Evolutionary conservation across 1,140 invertebrate genomes (phyloP), one percentile per base, ranked within the genome.

Genomic region (Drosophila nannoptera): DNA sequence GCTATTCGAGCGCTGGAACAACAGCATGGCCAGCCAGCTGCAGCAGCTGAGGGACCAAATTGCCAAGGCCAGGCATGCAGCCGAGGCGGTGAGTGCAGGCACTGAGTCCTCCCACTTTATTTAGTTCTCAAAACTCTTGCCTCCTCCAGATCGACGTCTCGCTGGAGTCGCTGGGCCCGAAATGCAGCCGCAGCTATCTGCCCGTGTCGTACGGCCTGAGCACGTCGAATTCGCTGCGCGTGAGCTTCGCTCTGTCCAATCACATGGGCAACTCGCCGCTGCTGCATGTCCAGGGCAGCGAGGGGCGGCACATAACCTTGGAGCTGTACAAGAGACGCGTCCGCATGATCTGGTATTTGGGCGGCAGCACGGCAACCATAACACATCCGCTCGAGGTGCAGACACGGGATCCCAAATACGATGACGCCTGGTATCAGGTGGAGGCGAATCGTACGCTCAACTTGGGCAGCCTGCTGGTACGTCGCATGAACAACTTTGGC

Each of bases 291-390:
- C 80, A 91, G 54, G 91, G 90, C 3, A 72, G 75, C 14, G 77
- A 91, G 14, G 90, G 91, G 0, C 95, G 97, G 71, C 97, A 94
- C 69, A 91, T 97, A 16, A 92, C 94, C 0, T 81, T 98, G 29
- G 95, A 97, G 89, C 92, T 97, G 90, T 90, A 94, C 0, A 92
- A 96, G 67, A 91, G 95, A 31, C 93, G 93, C 56, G 93, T 96
- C 9, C 91, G 93, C 63, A 94, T 96, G 53, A 78, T 93, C 1
- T 97, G 95, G 95, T 94, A 95, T 87, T 91, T 94, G 2, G 95
- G 95, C 7, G 94, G 93, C 16, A 94, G 93, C 2, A 92, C 92
- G 0, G 91, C 92, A 4, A 89, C 90, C 11, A 88, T 95, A 0
- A 93, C 91, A 2, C 94, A 96, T 90, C 92, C 93, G 1, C 78